Percentiles rank a stretch among this genome's conserved stretches.
These are phyloP conservation scores for Drosophila barbarae DNA, from an alignment of 2,888 invertebrate species.

Conservation along the genomic window DNA sequence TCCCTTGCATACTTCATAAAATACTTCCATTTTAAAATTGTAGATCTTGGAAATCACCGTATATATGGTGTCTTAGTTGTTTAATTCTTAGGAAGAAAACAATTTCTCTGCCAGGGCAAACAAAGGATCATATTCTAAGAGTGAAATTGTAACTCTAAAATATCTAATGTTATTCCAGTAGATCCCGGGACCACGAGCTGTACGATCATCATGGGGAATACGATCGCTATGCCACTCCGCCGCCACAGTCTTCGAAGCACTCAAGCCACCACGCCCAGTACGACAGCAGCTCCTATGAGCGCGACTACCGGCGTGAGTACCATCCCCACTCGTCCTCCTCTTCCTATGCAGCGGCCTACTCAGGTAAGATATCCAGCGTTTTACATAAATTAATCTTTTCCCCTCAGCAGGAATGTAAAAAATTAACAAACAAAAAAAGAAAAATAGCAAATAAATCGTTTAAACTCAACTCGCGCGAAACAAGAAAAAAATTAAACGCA, in stretches of 20 bases:
- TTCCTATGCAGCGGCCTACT: conserved; percentile 72
- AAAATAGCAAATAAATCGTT: conserved; percentile 37
- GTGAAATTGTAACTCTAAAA: not conserved
- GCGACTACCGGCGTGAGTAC: conserved; percentile 77
- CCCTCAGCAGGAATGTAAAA: conserved; percentile 58
- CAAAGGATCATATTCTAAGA: not conserved
- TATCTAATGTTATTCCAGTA: conserved; percentile 32
- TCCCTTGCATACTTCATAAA: not conserved
- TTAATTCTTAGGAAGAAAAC: not conserved
- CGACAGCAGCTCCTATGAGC: conserved; percentile 77
- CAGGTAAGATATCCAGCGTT: conserved; percentile 69
- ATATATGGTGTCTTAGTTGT: not conserved
- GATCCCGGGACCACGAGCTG: conserved; percentile 77
- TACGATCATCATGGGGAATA: conserved; percentile 78
- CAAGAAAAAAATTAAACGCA: conserved; percentile 28
- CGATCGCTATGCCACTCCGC: conserved; percentile 77
- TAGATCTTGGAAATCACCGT: not conserved
- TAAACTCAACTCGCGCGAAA: conserved; percentile 37
- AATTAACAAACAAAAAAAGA: conserved; percentile 41
- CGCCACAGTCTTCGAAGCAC: conserved; percentile 76
- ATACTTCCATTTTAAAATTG: not conserved
- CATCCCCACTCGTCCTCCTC: conserved; percentile 78
- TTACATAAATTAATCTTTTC: conserved; percentile 51
- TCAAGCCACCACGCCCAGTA: conserved; percentile 77
- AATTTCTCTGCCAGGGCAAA: conserved; percentile 4